Evolutionary conservation across 2,113 vertebrate species (phyloP), one percentile per base, ranked within the genome.

Genomic region (Micromys minutus): DNA sequence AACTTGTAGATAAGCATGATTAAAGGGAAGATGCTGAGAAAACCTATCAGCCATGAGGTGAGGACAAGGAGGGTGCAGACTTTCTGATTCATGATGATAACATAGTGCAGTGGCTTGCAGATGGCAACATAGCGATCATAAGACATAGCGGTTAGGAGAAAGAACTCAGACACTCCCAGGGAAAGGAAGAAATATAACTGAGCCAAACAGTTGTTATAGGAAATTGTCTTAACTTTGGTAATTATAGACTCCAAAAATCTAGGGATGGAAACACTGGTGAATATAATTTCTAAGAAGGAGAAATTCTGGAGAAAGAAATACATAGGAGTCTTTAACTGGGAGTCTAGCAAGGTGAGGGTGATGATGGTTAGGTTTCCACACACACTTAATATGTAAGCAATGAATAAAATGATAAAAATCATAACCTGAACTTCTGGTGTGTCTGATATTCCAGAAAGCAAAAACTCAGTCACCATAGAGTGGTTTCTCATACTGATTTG

Each of bases 51-150:
- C 65, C 65, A 95, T 4, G 95, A 90, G 39, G 26, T 22, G 7
- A 86, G 52, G 90, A 96, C 75, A 36, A 97, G 63, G 21, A 97
- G 39, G 21, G 4, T 52, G 5, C 94, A 97, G 31, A 95, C 34
- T 90, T 84, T 91, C 45, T 89, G 89, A 57, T 19, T 93, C 95
- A 96, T 93, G 77, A 96, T 89, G 29, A 59, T 88, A 39, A 59
- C 87, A 71, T 97, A 97, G 69, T 71, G 95, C 24, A 97, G 90
- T 26, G 94, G 90, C 17, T 96, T 96, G 59, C 95, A 97, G 81
- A 97, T 97, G 39, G 97, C 97, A 50, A 97, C 50, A 67, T 67
- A 67, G 31, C 65, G 65, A 6, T 67, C 65, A 6, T 67, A 67
- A 67, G 65, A 67, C 65, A 67, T 67, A 34, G 31, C 31, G 1